Conservation (phyloP, 1,140 invertebrate genomes). For the Aphelenchoides fujianensis region DNA sequence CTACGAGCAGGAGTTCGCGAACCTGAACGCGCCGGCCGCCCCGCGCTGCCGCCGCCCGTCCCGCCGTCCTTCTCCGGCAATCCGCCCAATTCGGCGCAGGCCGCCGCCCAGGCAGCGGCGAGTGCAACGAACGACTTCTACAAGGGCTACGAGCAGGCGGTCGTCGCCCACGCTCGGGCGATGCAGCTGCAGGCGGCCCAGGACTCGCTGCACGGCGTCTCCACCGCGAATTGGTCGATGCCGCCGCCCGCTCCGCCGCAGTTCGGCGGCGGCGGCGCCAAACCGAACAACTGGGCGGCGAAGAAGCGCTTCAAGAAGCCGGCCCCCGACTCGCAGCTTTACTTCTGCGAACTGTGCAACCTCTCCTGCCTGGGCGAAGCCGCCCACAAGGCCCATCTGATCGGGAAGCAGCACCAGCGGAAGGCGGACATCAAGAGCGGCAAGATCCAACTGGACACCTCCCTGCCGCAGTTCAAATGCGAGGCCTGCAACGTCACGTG, state of each 20-base stretch:
- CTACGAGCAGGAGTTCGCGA: too few species aligned
- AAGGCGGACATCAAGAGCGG: constrained; percentile 81
- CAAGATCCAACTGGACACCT: constrained; percentile 25
- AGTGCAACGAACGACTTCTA: not conserved
- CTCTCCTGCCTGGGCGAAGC: constrained; percentile 92
- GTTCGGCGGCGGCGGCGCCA: too few species aligned
- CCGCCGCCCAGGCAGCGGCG: not conserved
- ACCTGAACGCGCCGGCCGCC: too few species aligned
- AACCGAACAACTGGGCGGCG: too few species aligned
- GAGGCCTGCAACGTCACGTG: constrained; percentile 92
- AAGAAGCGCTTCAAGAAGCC: constrained; percentile 13
- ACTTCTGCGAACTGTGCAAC: constrained; percentile 94
- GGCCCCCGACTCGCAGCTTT: not conserved
- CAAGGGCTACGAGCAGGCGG: constrained; percentile 3
- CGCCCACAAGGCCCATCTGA: constrained; percentile 90
- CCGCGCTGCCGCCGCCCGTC: too few species aligned
- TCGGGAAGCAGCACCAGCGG: constrained; percentile 97
- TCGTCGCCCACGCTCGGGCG: not conserved
- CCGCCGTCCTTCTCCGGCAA: too few species aligned
- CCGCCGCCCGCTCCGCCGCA: too few species aligned
- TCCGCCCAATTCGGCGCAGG: not conserved
- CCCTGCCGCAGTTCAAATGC: constrained; percentile 67
- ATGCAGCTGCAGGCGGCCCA: not conserved
- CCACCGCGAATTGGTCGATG: constrained; percentile 6
- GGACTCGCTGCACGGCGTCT: not conserved